phyloP scores from a whole-genome alignment of 2,113 vertebrate species.

The Pitta sordida region DNA sequence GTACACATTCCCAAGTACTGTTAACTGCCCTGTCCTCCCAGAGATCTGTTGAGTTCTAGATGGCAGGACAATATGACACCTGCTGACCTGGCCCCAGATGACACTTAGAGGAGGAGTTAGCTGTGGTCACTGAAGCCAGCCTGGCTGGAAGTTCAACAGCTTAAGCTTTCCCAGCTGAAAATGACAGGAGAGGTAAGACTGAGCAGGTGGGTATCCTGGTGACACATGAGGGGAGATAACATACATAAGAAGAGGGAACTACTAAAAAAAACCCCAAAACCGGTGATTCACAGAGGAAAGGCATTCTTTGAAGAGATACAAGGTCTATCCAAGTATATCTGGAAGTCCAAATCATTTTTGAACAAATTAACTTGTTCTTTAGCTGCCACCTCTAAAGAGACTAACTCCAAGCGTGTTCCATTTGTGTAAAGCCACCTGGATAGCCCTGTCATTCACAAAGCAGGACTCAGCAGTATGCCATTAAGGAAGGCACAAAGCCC shows the following conservation, averaged over 20 bases:
- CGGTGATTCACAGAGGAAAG: background rate
- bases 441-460: too few species aligned
- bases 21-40: background rate
- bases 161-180: background rate
- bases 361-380: background rate
- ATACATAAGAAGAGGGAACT: background rate
- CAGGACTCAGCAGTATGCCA: background rate
- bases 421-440: too few species aligned
- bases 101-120: background rate
- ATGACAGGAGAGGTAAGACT: accelerated
- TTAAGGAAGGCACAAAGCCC: background rate
- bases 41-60: background rate
- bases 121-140: background rate
- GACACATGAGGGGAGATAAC: background rate
- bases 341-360: background rate
- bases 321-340: background rate
- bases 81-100: background rate
- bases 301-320: background rate
- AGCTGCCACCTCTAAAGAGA: too few species aligned
- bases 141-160: background rate
- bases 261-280: background rate
- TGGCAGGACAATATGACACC: background rate
- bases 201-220: background rate
- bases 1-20: background rate
- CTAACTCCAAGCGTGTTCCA: too few species aligned